Percentiles rank a stretch among this genome's conserved stretches.
phyloP scores from a whole-genome alignment of 2,888 invertebrate genomes.

The Tipula unca region DNA sequence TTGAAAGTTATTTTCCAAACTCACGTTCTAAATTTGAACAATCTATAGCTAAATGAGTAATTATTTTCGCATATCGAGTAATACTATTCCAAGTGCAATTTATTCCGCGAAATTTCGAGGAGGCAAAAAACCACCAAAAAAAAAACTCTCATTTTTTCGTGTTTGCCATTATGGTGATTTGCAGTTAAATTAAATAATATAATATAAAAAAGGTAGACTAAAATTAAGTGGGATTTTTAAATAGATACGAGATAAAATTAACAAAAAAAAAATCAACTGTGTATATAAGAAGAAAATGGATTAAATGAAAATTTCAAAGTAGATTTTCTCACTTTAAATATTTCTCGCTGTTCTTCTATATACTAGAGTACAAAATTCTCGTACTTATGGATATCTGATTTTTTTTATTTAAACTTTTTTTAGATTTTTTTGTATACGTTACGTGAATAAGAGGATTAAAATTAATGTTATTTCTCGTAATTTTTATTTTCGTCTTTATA shows the following conservation, averaged over 20 bases:
- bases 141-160: neutral
- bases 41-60: too few relatives aligned
- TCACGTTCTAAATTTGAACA: too few relatives aligned
- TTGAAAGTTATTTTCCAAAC: too few relatives aligned
- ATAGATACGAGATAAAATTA: neutral
- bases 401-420: neutral
- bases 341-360: neutral
- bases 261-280: neutral
- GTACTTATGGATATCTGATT: neutral
- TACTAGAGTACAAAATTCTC: neutral
- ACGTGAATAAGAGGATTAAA: conserved; percentile 1
- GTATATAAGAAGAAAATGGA: neutral
- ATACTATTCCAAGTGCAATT: neutral
- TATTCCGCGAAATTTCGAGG: too few relatives aligned
- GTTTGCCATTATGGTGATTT: neutral
- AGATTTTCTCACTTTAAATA: neutral
- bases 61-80: neutral
- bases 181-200: neutral
- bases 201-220: neutral
- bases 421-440: neutral
- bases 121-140: neutral
- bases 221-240: conserved; percentile 14
- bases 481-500: neutral
- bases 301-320: conserved; percentile 14
- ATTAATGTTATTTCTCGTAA: neutral